Percentiles rank a stretch among this genome's conserved stretches.
Conservation (phyloP, 2,113 vertebrate species). For the Xiphorhynchus elegans region DNA sequence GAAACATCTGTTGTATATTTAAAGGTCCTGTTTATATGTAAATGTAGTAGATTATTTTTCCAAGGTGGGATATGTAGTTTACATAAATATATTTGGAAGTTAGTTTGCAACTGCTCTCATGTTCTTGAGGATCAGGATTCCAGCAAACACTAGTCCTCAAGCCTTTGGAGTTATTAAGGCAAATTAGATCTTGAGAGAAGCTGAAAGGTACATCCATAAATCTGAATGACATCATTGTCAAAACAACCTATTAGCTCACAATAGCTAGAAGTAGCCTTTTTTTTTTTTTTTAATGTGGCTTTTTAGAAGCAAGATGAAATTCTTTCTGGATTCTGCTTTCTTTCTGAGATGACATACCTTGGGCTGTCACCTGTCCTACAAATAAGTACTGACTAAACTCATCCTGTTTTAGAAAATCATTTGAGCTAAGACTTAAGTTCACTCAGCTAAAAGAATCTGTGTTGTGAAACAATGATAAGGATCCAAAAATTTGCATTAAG, state of each 20-base stretch:
- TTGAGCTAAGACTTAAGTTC: neutral
- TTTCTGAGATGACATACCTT: neutral
- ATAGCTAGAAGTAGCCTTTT: neutral
- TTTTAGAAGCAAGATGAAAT: neutral
- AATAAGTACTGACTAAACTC: neutral
- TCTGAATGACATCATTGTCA: neutral
- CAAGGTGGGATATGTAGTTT: slow-evolving; percentile 46
- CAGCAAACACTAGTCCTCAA: neutral
- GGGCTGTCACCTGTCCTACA: neutral
- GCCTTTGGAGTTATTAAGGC: slow-evolving; percentile 13
- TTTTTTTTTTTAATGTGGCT: neutral
- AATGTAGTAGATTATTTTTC: slow-evolving; percentile 66
- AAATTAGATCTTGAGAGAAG: slow-evolving; percentile 36
- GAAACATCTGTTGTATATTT: slow-evolving; percentile 80
- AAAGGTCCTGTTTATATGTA: slow-evolving; percentile 73
- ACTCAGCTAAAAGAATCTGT: neutral
- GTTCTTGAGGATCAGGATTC: slow-evolving; percentile 48
- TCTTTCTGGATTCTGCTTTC: neutral
- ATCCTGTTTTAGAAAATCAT: neutral
- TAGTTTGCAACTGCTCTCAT: slow-evolving; percentile 61
- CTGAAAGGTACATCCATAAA: slow-evolving; percentile 18
- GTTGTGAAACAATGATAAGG: neutral
- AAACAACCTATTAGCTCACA: neutral
- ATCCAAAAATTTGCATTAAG: neutral
- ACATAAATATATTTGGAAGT: slow-evolving; percentile 59